Percentiles rank a stretch among this genome's conserved stretches.
These are phyloP conservation scores for Periophthalmus magnuspinnatus DNA, from an alignment of 2,797 vertebrate species.

Conservation along the genomic window DNA sequence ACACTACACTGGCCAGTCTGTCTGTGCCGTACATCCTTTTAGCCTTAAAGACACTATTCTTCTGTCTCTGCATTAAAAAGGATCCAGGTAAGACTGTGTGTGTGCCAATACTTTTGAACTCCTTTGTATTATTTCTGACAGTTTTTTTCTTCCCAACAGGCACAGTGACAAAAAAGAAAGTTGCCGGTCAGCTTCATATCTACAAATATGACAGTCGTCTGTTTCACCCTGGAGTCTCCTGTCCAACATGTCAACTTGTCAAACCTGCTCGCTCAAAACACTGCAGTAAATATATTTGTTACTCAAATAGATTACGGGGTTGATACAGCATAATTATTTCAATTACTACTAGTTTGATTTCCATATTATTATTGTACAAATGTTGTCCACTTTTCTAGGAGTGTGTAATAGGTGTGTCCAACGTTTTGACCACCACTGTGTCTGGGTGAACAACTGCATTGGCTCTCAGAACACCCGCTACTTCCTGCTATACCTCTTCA, in stretches of 20 bases:
- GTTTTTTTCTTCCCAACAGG: slow-evolving; percentile 65
- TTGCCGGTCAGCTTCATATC: slow-evolving; percentile 67
- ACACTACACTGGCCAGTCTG: slow-evolving; percentile 73
- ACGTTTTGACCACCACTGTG: slow-evolving; percentile 95
- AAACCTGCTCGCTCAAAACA: slow-evolving; percentile 96
- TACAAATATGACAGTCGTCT: slow-evolving; percentile 85
- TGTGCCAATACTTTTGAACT: background rate
- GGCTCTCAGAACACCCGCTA: slow-evolving; percentile 84
- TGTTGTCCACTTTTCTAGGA: slow-evolving; percentile 67
- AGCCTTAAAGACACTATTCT: slow-evolving; percentile 78
- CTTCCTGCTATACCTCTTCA: slow-evolving; percentile 89
- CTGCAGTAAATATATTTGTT: slow-evolving; percentile 81
- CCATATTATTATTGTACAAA: background rate
- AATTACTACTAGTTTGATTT: background rate
- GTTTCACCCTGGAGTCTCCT: slow-evolving; percentile 80
- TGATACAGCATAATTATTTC: background rate
- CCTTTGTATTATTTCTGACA: background rate
- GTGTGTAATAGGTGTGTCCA: slow-evolving; percentile 87
- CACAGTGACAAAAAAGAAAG: slow-evolving; percentile 82
- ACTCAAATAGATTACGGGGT: background rate
- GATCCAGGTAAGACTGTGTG: slow-evolving; percentile 82
- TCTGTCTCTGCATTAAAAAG: slow-evolving; percentile 83
- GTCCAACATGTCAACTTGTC: slow-evolving; percentile 81
- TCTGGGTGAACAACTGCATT: slow-evolving; percentile 97
- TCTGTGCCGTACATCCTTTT: slow-evolving; percentile 88